Conservation (phyloP, 1,140 invertebrate genomes). For the Melitaea cinxia region DNA sequence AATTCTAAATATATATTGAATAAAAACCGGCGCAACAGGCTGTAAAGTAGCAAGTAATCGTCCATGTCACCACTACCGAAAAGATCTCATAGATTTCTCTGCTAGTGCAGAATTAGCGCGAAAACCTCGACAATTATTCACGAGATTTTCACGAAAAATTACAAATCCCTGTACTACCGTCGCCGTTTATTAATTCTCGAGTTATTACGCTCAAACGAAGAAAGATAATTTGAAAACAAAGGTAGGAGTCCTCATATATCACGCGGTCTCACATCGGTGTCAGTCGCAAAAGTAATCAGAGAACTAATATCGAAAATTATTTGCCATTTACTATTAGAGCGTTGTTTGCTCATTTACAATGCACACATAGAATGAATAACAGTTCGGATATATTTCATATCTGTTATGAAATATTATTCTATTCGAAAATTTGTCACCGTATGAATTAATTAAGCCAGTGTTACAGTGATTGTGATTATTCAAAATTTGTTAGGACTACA, state of each 20-base stretch:
- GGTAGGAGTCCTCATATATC: constrained; percentile 56
- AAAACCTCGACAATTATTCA: constrained; percentile 71
- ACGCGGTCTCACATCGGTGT: constrained; percentile 47
- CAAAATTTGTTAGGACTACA: constrained; percentile 1
- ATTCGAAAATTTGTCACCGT: not conserved
- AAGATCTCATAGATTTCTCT: constrained; percentile 64
- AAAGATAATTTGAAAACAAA: constrained; percentile 68
- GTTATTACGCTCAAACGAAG: constrained; percentile 59
- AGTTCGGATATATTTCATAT: constrained; percentile 29
- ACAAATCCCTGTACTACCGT: constrained; percentile 45
- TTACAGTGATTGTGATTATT: not conserved
- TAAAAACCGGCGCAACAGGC: constrained; percentile 55
- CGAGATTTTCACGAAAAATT: constrained; percentile 59
- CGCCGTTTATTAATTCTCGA: constrained; percentile 68
- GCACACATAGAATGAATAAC: constrained; percentile 61
- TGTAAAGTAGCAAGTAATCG: constrained; percentile 40
- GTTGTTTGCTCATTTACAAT: constrained; percentile 49
- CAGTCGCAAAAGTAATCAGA: constrained; percentile 66
- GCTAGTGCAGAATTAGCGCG: constrained; percentile 61
- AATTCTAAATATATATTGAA: too few species aligned
- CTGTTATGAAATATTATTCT: not conserved
- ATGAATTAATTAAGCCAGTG: not conserved
- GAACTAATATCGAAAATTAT: constrained; percentile 66
- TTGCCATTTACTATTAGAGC: constrained; percentile 43
- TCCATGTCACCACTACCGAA: constrained; percentile 43